Evolutionary conservation across 2,797 vertebrate species (phyloP).

Genomic region (Chanos chanos): DNA sequence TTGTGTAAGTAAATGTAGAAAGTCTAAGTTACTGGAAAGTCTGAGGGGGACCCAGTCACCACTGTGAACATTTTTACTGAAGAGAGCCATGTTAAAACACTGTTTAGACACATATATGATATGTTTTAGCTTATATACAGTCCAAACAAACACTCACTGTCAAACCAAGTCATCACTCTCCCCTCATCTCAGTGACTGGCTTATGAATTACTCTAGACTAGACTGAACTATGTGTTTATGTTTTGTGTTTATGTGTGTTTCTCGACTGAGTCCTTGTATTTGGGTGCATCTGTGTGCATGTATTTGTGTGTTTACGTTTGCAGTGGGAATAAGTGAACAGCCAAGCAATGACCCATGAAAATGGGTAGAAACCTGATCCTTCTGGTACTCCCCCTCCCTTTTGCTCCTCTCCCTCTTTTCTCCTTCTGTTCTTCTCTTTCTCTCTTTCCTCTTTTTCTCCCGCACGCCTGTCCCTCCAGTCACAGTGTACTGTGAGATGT

Average conservation of each 20-base stretch:
- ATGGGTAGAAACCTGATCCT: constrained; percentile 55
- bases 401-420: neutral
- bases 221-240: constrained; percentile 5
- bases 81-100: neutral
- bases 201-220: too few relatives aligned
- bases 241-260: constrained; percentile 7
- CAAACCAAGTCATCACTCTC: constrained; percentile 10
- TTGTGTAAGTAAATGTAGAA: constrained; percentile 5
- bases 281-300: constrained; percentile 7
- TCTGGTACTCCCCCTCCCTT: neutral
- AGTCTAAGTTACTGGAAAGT: constrained; percentile 40
- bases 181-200: neutral
- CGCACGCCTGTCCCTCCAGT: constrained; percentile 41
- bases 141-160: constrained; percentile 10
- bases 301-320: constrained; percentile 20
- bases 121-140: constrained; percentile 28
- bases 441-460: constrained; percentile 7
- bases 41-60: constrained; percentile 32
- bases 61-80: constrained; percentile 38
- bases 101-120: constrained; percentile 20
- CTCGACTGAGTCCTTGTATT: constrained; percentile 10
- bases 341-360: constrained; percentile 50
- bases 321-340: constrained; percentile 38
- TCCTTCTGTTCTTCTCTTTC: constrained; percentile 16
- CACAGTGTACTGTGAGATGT: constrained; percentile 28